Evolutionary conservation across 2,888 invertebrate genomes (phyloP).

Genomic region (Theretra japonica): DNA sequence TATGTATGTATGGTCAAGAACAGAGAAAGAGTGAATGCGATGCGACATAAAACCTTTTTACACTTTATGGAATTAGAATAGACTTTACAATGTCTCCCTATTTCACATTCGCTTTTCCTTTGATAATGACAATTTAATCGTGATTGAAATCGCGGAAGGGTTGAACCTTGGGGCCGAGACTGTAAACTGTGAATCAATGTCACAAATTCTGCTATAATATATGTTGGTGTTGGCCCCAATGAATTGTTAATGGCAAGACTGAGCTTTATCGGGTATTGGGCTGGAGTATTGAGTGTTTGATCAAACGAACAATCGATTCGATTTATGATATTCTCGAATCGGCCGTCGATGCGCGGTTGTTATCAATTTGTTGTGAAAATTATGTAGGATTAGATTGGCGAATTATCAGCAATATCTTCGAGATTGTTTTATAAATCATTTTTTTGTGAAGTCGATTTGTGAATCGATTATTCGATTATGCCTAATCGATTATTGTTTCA

Average conservation of each 20-base stretch:
- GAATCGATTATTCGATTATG: conserved; percentile 3
- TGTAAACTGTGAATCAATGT: not conserved
- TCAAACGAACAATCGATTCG: conserved; percentile 3
- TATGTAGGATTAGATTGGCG: conserved; percentile 5
- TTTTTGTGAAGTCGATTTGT: not conserved
- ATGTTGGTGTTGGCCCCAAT: not conserved
- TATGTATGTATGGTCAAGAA: not conserved
- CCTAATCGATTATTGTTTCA: not conserved
- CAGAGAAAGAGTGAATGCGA: not conserved
- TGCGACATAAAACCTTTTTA: not conserved
- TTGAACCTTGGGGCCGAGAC: not conserved
- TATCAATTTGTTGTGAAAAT: not conserved
- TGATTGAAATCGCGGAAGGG: not conserved
- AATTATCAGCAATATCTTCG: not conserved
- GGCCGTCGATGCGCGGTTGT: not conserved
- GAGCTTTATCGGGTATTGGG: conserved; percentile 7
- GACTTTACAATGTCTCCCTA: no score
- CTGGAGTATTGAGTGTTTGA: not conserved
- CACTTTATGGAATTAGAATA: no score
- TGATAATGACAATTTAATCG: not conserved
- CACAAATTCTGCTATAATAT: not conserved
- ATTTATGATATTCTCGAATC: not conserved
- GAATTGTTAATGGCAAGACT: conserved; percentile 16
- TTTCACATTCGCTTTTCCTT: not conserved
- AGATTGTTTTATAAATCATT: not conserved